Evolutionary conservation across 2,888 invertebrate species (phyloP).

Genomic region (Philhelius pedissequus): DNA sequence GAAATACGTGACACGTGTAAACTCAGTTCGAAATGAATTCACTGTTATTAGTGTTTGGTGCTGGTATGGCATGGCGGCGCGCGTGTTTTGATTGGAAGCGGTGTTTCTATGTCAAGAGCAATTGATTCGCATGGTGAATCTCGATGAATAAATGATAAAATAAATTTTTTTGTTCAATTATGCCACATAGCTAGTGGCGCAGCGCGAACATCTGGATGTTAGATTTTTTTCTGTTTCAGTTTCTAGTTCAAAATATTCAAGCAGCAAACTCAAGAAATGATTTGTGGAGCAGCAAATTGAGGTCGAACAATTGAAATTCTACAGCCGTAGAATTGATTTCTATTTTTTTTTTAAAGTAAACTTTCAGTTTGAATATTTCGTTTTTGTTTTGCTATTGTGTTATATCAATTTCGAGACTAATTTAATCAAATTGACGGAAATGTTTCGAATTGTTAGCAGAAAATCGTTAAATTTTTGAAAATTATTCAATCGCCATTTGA

Average conservation of each 20-base stretch:
- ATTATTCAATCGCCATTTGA: too few relatives aligned
- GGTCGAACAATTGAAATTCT: slow-evolving; percentile 60
- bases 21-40: not conserved
- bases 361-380: not conserved
- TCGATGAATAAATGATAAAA: slow-evolving; percentile 48
- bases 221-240: not conserved
- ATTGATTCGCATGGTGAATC: slow-evolving; percentile 59
- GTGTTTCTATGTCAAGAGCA: slow-evolving; percentile 62
- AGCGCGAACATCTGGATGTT: slow-evolving; percentile 29
- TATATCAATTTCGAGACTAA: too few relatives aligned
- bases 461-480: too few relatives aligned
- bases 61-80: not conserved
- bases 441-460: too few relatives aligned
- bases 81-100: not conserved
- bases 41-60: not conserved
- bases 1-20: slow-evolving; percentile 8
- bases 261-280: not conserved
- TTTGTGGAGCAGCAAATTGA: slow-evolving; percentile 58
- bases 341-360: slow-evolving; percentile 42
- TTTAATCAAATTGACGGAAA: too few relatives aligned
- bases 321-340: slow-evolving; percentile 43
- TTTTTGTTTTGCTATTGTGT: not conserved
- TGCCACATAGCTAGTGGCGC: not conserved
- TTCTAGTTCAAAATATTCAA: slow-evolving; percentile 1
- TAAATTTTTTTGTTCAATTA: slow-evolving; percentile 43